A percentile compares a stretch with the other conserved stretches of the same genome.
These are phyloP conservation scores for Drosophila paranaensis DNA, from an alignment of 2,888 invertebrate species.

Conservation along the genomic window DNA sequence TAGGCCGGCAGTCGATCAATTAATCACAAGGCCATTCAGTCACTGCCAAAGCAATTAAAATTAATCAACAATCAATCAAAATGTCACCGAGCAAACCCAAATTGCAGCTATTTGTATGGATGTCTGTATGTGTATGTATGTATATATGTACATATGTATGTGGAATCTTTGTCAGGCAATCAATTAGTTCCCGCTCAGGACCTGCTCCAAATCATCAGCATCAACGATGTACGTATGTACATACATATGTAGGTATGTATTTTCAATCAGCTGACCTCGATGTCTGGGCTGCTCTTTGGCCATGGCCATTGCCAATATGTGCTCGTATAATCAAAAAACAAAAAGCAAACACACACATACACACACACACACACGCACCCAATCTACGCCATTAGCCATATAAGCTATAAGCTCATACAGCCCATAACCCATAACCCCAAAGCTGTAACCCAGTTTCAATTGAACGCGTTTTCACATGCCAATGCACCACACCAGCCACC, in stretches of 20 bases:
- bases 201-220: conserved; percentile 18
- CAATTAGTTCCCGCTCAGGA: conserved; percentile 43
- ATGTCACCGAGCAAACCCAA: conserved; percentile 42
- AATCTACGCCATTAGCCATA: conserved; percentile 75
- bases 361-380: conserved; percentile 43
- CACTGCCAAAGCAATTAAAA: conserved; percentile 61
- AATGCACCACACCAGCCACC: conserved; percentile 57
- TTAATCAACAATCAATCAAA: conserved; percentile 72
- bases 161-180: conserved; percentile 40
- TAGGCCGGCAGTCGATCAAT: conserved; percentile 47
- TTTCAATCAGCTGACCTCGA: conserved; percentile 57
- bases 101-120: not conserved
- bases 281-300: conserved; percentile 44
- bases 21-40: conserved; percentile 41
- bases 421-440: conserved; percentile 59
- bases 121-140: not conserved
- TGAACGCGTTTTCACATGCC: conserved; percentile 80
- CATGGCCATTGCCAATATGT: conserved; percentile 57
- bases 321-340: conserved; percentile 29
- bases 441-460: conserved; percentile 79
- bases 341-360: conserved; percentile 11
- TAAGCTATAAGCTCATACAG: conserved; percentile 68
- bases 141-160: not conserved
- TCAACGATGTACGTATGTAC: not conserved
- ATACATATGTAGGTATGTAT: conserved; percentile 17